Base-by-base conservation (phyloP, 2,888 invertebrate genomes). In the Apamea epomidion region DNA sequence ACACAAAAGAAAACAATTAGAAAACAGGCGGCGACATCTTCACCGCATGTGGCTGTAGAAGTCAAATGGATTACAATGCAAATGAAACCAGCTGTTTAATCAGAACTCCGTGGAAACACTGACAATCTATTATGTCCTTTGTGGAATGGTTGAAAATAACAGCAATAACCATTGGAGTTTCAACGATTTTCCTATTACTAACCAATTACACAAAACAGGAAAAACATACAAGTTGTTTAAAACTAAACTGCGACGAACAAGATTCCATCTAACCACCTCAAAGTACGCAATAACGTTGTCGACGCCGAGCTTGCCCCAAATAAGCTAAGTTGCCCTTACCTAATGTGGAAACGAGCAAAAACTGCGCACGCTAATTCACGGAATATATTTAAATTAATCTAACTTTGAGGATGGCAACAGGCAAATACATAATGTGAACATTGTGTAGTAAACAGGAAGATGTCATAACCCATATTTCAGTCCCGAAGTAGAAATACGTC, bases 321-420 rank as follows among this genome's bases (percentile, higher is more conserved):
- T 96, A 95, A 78, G 96, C 92, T 88, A 93, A 95, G 94, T 91
- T 91, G 96, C 91, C 91, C 90, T 45, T 75, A 82, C 94, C 95
- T 88, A 90, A 94, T 89, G 83, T 86, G 92, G 93, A 88, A 79
- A 86, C 81, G 70, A 86, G 89, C 89, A 93, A 93, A 93, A 95
- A 92, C 91, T 89, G 88, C 83, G 84, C 86, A 90, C 79, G 87
- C 78, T 88, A 90, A 86, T 86, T 83, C 74, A 85, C 75, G 71
- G 72, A 80, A 83, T 80, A 83, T 76, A 86, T 83, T 87, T 82
- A 83, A 87, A 85, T 74, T 62, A 68, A 80, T 67, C 62, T 71
- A 68, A 76, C 71, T 82, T 81, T 78, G 81, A 73, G 76, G 72
- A 85, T 60, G n/a, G 58, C 48, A 73, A 82, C 60, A 74, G 68